phyloP scores from a whole-genome alignment of 2,888 invertebrate genomes.

The Campopleginae sp. region DNA sequence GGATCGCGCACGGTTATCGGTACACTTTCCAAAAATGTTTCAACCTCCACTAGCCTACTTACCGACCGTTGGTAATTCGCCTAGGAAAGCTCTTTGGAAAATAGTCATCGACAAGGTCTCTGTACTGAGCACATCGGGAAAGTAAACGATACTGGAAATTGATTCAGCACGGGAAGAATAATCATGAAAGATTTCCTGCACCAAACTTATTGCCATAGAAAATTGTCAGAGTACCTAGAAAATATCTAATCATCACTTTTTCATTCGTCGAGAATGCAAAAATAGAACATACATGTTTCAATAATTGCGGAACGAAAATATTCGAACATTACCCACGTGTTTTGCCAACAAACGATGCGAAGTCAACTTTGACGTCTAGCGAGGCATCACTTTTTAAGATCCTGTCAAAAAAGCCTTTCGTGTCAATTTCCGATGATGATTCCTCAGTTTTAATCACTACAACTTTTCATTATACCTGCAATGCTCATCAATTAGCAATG shows the following conservation, averaged over 20 bases:
- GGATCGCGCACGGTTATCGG: slow-evolving; percentile 25
- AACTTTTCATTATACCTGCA: neutral
- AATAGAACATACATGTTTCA: neutral
- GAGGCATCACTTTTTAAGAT: neutral
- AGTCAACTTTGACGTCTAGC: neutral
- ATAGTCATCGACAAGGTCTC: neutral
- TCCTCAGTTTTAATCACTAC: neutral
- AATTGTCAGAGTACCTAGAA: neutral
- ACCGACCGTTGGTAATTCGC: slow-evolving; percentile 48
- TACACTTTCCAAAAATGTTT: neutral
- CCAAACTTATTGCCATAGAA: neutral
- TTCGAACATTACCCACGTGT: neutral
- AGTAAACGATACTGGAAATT: neutral
- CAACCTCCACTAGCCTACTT: slow-evolving; percentile 7
- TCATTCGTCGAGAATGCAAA: neutral
- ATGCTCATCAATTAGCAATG: neutral
- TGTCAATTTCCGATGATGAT: neutral
- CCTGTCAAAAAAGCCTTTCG: neutral
- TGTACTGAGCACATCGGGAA: neutral
- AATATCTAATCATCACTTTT: neutral
- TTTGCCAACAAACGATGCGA: neutral
- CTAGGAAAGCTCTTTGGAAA: neutral
- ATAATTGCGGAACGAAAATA: neutral
- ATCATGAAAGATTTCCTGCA: neutral
- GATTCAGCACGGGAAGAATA: neutral